Percentiles rank a stretch among this genome's conserved stretches.
Evolutionary conservation across 2,113 vertebrate species (phyloP).

Genomic region (Anolis carolinensis): DNA sequence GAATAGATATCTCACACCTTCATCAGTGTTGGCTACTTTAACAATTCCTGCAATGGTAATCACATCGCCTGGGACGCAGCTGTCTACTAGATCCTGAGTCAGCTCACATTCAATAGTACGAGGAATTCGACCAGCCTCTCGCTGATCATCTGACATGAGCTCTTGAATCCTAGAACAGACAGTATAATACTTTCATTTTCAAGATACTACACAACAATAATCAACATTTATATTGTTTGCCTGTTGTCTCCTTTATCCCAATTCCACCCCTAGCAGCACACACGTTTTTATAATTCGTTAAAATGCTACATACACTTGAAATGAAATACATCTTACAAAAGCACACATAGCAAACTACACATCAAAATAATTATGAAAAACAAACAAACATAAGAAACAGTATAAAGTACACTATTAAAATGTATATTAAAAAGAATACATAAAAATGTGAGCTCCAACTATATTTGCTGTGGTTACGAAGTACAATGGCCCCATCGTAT

Average conservation of each 20-base stretch:
- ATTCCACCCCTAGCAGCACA: neutral
- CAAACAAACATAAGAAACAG: too few relatives aligned
- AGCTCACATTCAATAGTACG: slow-evolving; percentile 96
- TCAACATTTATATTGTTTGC: neutral
- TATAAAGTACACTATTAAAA: too few relatives aligned
- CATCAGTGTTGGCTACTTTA: slow-evolving; percentile 88
- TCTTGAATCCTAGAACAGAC: slow-evolving; percentile 87
- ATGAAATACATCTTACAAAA: too few relatives aligned
- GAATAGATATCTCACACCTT: slow-evolving; percentile 74
- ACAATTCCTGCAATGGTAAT: slow-evolving; percentile 90
- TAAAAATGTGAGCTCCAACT: too few relatives aligned
- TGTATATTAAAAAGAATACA: too few relatives aligned
- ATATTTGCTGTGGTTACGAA: too few relatives aligned
- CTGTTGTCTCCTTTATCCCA: neutral
- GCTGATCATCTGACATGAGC: slow-evolving; percentile 89
- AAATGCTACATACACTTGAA: neutral
- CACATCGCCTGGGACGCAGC: slow-evolving; percentile 93
- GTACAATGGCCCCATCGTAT: too few relatives aligned
- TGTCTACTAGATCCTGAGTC: slow-evolving; percentile 92
- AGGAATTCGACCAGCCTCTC: slow-evolving; percentile 93
- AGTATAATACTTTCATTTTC: accelerated
- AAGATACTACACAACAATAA: accelerated
- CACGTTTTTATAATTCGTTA: too few relatives aligned
- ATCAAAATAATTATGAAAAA: too few relatives aligned
- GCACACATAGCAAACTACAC: too few relatives aligned